Base-by-base conservation (phyloP, 2,113 vertebrate genomes). In the Sardina pilchardus region DNA sequence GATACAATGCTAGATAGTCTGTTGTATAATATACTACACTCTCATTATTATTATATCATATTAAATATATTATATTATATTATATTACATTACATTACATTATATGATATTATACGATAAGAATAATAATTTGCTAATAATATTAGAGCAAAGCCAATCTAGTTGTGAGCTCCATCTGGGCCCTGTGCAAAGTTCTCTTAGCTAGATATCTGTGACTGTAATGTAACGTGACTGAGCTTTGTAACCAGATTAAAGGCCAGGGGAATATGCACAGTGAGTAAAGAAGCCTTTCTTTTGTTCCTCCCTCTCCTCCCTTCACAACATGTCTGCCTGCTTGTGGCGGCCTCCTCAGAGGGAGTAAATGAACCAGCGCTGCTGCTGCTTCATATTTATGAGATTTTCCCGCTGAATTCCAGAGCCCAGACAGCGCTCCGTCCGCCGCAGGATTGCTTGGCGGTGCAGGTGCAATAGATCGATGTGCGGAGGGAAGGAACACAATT, bases 401-500 rank as follows among this genome's bases (percentile, higher is more conserved):
- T 63, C 21, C 34, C 36, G 43, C 14, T 75, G 48, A 56, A 30
- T 78, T 36, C 34, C 71, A 16, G 26, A 39, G 63, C 48, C 45
- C 78, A 59, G 53, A 50, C 81, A 34, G 43, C 48, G 36, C 81
- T 84, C 82, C 14, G 45, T 86, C 80, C 34, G 26, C 30, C 53
- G 85, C 50, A 47, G 71, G 81, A 87, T 88, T 87, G 85, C 83
- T 86, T 82, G 82, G 75, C 42, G 3, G 14, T 30, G 44, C 85
- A 87, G 87, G 83, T 89, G 87, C 82, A 86, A 87, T 90, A 89
- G 88, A 89, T 88, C 71, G 87, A 85, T 86, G 81, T 24, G 7
- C 81, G 44, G 84, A 81, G 85, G 85, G 59, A 87, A 86, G 85
- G 84, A 90, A 90, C 87, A 85, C 90, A 87, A 90, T 91, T 90